Conservation (phyloP, 2,113 vertebrate species). For the Opisthocomus hoazin region DNA sequence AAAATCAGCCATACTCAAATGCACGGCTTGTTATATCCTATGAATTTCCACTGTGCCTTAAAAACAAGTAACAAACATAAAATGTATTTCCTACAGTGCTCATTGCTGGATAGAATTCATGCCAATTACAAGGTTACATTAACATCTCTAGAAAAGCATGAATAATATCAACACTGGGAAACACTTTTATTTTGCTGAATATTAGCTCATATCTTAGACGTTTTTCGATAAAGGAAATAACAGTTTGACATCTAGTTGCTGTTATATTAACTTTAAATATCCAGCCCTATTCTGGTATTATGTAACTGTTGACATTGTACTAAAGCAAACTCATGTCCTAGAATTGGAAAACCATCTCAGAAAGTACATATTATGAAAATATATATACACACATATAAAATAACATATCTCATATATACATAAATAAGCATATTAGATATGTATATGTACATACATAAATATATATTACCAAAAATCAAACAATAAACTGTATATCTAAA, state of each 20-base stretch:
- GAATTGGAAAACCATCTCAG: not conserved
- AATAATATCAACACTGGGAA: not conserved
- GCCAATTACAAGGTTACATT: not conserved
- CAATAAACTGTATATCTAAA: not conserved
- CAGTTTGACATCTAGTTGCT: not conserved
- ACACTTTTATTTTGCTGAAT: not conserved
- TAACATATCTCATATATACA: not conserved
- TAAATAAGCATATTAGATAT: too few relatives aligned
- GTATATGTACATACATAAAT: not conserved
- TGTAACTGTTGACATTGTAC: not conserved
- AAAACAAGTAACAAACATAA: not conserved
- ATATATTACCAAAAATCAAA: not conserved
- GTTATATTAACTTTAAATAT: not conserved
- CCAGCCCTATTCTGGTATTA: not conserved
- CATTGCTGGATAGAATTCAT: not conserved
- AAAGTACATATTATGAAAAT: not conserved
- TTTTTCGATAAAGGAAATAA: not conserved
- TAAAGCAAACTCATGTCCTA: not conserved
- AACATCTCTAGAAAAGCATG: not conserved
- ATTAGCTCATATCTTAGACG: not conserved
- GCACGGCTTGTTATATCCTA: not conserved
- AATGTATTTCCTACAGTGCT: not conserved
- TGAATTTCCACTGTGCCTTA: constrained; percentile 22
- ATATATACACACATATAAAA: not conserved
- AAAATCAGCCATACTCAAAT: constrained; percentile 9